Evolutionary conservation across 2,113 vertebrate genomes (phyloP).

Genomic region (Oreochromis aureus): DNA sequence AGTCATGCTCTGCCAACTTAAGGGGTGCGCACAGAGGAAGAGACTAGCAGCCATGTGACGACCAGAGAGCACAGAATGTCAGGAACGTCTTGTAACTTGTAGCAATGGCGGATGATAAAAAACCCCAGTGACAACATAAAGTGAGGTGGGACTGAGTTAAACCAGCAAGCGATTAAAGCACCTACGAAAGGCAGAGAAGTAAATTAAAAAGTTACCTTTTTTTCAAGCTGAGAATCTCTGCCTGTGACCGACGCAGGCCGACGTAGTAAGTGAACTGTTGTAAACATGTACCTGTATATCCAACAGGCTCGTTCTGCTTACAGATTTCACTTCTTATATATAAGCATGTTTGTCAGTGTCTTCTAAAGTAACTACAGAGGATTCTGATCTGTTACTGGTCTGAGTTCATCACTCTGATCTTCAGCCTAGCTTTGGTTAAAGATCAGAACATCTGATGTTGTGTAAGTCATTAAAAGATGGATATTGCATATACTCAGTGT

Average conservation of each 20-base stretch:
- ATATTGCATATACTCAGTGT: background rate
- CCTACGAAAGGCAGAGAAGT: fast-evolving
- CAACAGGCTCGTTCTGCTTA: background rate
- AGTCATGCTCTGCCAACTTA: background rate
- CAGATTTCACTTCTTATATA: background rate
- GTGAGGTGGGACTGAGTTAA: background rate
- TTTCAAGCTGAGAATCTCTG: background rate
- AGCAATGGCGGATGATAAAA: background rate
- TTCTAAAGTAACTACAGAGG: background rate
- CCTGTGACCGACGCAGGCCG: background rate
- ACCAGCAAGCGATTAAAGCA: background rate
- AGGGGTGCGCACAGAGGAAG: background rate
- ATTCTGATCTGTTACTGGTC: background rate
- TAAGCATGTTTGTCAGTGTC: background rate
- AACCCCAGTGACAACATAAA: background rate
- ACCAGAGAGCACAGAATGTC: background rate
- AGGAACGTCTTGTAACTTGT: background rate
- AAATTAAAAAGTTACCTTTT: background rate
- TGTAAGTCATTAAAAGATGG: background rate
- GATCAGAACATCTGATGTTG: background rate
- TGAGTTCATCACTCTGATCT: background rate
- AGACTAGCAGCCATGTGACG: background rate
- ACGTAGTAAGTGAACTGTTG: background rate
- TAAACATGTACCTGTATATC: background rate
- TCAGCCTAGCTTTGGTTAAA: background rate